Conservation (phyloP, 1,140 invertebrate genomes). For the Globodera rostochiensis region DNA sequence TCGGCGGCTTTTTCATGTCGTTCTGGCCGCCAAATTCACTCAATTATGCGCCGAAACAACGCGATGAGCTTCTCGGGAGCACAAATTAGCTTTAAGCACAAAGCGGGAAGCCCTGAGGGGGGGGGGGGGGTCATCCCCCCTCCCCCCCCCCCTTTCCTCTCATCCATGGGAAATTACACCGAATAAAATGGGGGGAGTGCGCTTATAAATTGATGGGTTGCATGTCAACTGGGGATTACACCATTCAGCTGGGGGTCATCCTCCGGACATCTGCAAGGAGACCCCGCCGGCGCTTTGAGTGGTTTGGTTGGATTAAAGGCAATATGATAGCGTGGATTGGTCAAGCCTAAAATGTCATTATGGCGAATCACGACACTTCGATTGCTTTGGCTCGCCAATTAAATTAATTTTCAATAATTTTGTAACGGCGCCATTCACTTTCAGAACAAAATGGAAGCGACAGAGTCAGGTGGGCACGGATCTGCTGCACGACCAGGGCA, state of each 20-base stretch:
- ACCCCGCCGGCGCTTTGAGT: background rate
- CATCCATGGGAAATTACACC: background rate
- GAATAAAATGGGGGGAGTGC: slow-evolving; percentile 6
- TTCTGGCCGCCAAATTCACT: slow-evolving; percentile 6
- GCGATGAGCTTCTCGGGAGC: background rate
- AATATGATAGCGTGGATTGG: background rate
- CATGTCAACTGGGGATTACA: slow-evolving; percentile 31
- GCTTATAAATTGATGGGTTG: slow-evolving; percentile 8
- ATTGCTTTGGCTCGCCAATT: background rate
- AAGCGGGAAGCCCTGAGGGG: slow-evolving; percentile 1
- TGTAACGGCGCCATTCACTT: slow-evolving; percentile 51
- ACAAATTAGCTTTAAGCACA: background rate
- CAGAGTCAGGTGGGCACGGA: slow-evolving; percentile 95
- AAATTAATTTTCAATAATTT: background rate
- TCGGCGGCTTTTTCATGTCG: background rate
- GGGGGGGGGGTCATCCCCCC: background rate
- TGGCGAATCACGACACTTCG: background rate
- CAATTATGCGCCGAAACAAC: slow-evolving; percentile 29
- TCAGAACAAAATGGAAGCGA: slow-evolving; percentile 98
- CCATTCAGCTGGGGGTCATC: background rate
- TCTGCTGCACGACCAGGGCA: slow-evolving; percentile 90
- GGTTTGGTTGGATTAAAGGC: slow-evolving; percentile 3
- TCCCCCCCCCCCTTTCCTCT: no score
- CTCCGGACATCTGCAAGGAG: background rate
- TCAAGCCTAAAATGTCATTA: background rate